phyloP scores from a whole-genome alignment of 2,888 invertebrate species.

The Euzophera pinguis region DNA sequence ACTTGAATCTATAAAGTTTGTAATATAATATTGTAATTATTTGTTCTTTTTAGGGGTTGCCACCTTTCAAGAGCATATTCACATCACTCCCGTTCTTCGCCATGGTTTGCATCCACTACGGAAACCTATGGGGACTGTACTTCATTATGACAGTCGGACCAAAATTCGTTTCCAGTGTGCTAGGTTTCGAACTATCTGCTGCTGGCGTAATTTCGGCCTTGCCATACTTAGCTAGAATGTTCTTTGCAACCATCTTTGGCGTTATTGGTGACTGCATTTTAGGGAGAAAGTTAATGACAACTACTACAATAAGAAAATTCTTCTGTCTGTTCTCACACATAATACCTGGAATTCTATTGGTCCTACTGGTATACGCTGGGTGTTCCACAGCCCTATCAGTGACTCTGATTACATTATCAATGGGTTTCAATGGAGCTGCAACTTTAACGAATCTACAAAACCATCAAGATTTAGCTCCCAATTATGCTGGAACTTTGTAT shows the following conservation, averaged over 20 bases:
- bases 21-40: conserved; percentile 11
- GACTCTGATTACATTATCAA: conserved; percentile 82
- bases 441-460: conserved; percentile 82
- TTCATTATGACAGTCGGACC: conserved; percentile 88
- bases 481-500: conserved; percentile 87
- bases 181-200: conserved; percentile 85
- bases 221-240: conserved; percentile 84
- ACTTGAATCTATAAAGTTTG: background rate
- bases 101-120: conserved; percentile 83
- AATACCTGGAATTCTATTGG: conserved; percentile 73
- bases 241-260: conserved; percentile 86
- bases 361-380: conserved; percentile 80
- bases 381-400: conserved; percentile 82
- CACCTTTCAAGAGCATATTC: conserved; percentile 82
- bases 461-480: conserved; percentile 88
- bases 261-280: conserved; percentile 83
- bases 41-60: conserved; percentile 75
- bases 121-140: conserved; percentile 87
- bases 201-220: conserved; percentile 85
- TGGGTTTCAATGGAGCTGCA: conserved; percentile 83
- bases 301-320: conserved; percentile 78
- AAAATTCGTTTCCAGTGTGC: conserved; percentile 85
- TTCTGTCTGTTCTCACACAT: conserved; percentile 83
- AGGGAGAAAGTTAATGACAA: conserved; percentile 57
- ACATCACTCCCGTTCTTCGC: conserved; percentile 85